phyloP scores from a whole-genome alignment of 2,797 vertebrate genomes.

The Hapalemur alaotrensis region DNA sequence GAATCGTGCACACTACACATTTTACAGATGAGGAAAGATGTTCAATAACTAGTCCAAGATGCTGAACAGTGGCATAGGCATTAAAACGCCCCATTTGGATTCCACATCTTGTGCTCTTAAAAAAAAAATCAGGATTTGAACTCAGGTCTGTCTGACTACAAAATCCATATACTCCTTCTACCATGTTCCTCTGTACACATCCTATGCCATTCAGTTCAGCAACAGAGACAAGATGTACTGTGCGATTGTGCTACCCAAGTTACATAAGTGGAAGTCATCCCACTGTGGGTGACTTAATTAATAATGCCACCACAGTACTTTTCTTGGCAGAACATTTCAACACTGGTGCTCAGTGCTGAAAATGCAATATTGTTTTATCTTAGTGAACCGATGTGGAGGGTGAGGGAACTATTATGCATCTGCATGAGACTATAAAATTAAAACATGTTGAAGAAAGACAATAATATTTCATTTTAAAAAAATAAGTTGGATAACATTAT shows the following conservation, averaged over 20 bases:
- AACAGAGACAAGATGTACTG: background rate
- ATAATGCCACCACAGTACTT: background rate
- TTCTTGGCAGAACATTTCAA: background rate
- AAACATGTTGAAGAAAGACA: background rate
- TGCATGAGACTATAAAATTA: background rate
- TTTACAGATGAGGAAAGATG: background rate
- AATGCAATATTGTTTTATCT: background rate
- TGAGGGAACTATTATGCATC: background rate
- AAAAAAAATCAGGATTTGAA: background rate
- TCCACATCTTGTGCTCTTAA: background rate
- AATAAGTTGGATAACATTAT: background rate
- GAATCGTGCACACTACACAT: background rate
- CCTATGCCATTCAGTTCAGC: background rate
- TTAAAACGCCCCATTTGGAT: background rate
- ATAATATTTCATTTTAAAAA: conserved; percentile 9
- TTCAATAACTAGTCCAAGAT: background rate
- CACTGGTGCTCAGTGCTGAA: background rate
- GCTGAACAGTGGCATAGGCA: background rate
- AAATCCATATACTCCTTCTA: background rate
- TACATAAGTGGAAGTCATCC: background rate
- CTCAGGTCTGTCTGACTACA: background rate
- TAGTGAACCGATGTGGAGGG: background rate
- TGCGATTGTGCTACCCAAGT: no score
- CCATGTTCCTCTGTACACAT: background rate
- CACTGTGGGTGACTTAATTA: background rate